Conservation (phyloP, 1,140 invertebrate species). For the Glossosoma conforme region DNA sequence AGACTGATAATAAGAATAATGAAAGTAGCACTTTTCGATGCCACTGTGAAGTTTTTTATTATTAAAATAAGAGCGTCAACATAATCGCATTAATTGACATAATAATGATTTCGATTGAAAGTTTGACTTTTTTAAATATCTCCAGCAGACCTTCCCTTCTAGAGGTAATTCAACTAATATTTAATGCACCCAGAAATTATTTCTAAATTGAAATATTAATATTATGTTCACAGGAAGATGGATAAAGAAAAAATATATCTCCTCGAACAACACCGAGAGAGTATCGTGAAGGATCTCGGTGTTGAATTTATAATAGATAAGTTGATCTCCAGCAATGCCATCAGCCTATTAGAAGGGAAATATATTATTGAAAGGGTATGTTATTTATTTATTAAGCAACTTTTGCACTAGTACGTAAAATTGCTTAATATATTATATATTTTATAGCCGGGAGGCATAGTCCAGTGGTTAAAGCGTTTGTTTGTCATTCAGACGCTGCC, state of each 20-base stretch:
- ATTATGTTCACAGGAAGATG: conserved; percentile 32
- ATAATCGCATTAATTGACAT: too few relatives aligned
- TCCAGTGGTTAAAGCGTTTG: too few relatives aligned
- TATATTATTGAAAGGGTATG: conserved; percentile 4
- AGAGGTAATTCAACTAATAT: too few relatives aligned
- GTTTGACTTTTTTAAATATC: conserved; percentile 8
- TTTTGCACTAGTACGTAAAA: conserved; percentile 32
- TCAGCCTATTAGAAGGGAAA: conserved; percentile 14
- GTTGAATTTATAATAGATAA: conserved; percentile 40
- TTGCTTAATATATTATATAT: conserved; percentile 3
- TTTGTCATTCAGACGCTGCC: too few relatives aligned
- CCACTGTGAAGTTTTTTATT: too few relatives aligned
- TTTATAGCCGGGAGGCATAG: too few relatives aligned
- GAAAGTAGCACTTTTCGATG: too few relatives aligned
- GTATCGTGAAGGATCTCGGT: conserved; percentile 41
- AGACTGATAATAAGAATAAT: too few relatives aligned
- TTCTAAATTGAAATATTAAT: not conserved
- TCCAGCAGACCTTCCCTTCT: not conserved
- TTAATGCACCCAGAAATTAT: not conserved
- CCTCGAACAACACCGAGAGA: conserved; percentile 38
- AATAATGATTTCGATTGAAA: too few relatives aligned
- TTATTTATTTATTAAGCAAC: not conserved
- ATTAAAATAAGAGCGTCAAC: too few relatives aligned
- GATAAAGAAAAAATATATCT: conserved; percentile 37
- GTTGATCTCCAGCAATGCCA: conserved; percentile 37